Conservation (phyloP, 2,888 invertebrate species). For the Mylabris sibirica region DNA sequence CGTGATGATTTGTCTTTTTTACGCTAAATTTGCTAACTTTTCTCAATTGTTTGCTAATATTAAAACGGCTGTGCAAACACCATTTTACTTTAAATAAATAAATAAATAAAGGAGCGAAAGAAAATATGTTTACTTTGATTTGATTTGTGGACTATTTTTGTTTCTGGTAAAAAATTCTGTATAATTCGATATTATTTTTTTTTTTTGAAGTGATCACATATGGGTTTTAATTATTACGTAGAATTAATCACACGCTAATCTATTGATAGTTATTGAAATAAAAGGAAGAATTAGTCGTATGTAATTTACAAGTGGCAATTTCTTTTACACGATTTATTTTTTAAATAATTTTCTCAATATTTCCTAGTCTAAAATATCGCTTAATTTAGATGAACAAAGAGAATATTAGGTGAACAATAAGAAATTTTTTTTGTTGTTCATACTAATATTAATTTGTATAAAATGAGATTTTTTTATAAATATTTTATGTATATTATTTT, state of each 20-base stretch:
- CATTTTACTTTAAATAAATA: slow-evolving; percentile 22
- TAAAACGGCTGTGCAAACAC: slow-evolving; percentile 30
- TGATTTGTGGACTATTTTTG: slow-evolving; percentile 35
- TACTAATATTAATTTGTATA: slow-evolving; percentile 21
- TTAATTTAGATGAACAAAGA: slow-evolving; percentile 4
- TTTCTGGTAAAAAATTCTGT: background rate
- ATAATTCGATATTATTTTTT: background rate
- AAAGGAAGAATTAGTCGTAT: slow-evolving; percentile 31
- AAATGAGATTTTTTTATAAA: slow-evolving; percentile 33
- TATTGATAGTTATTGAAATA: slow-evolving; percentile 24
- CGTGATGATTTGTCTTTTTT: background rate
- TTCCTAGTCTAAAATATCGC: slow-evolving; percentile 16
- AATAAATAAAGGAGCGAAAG: too few species aligned
- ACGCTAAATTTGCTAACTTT: slow-evolving; percentile 20
- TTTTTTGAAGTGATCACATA: slow-evolving; percentile 26
- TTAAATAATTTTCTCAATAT: slow-evolving; percentile 29
- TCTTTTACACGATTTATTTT: slow-evolving; percentile 32
- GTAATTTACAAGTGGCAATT: slow-evolving; percentile 39
- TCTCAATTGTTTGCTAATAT: slow-evolving; percentile 22
- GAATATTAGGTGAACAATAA: slow-evolving; percentile 18
- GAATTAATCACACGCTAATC: slow-evolving; percentile 41
- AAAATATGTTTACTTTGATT: slow-evolving; percentile 44
- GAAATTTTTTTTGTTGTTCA: slow-evolving; percentile 15
- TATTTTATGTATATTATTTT: slow-evolving; percentile 25
- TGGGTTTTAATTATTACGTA: slow-evolving; percentile 34